Conservation (phyloP, 2,888 invertebrate genomes). For the Eupsilia transversa region DNA sequence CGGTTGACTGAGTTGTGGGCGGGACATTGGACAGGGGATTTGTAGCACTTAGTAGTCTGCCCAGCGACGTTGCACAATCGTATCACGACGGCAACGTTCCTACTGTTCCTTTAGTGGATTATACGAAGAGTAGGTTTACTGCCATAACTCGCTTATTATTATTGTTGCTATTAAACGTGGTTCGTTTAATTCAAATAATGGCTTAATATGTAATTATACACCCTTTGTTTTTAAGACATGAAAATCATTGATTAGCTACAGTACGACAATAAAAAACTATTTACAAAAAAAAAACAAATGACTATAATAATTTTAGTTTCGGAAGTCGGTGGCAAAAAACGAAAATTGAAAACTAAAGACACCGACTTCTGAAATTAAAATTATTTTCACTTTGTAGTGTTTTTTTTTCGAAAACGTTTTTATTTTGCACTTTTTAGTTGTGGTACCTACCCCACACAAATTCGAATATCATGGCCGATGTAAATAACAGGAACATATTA, state of each 20-base stretch:
- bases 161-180: not conserved
- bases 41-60: constrained; percentile 90
- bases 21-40: constrained; percentile 84
- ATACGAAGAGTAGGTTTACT: constrained; percentile 70
- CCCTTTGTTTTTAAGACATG: not conserved
- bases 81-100: constrained; percentile 78
- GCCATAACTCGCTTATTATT: constrained; percentile 3
- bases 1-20: constrained; percentile 73
- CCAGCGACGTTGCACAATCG: constrained; percentile 84
- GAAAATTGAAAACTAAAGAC: too few species aligned
- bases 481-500: too few species aligned
- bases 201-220: not conserved
- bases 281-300: too few species aligned
- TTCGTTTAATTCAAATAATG: not conserved
- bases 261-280: not conserved
- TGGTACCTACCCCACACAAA: too few species aligned
- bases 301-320: too few species aligned
- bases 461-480: too few species aligned
- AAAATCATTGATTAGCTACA: not conserved
- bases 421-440: too few species aligned
- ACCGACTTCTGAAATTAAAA: too few species aligned
- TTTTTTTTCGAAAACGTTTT: too few species aligned
- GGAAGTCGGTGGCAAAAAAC: too few species aligned
- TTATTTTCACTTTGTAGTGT: too few species aligned
- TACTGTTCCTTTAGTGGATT: constrained; percentile 84